Evolutionary conservation across 2,113 vertebrate species (phyloP).

Genomic region (Oriolus oriolus): DNA sequence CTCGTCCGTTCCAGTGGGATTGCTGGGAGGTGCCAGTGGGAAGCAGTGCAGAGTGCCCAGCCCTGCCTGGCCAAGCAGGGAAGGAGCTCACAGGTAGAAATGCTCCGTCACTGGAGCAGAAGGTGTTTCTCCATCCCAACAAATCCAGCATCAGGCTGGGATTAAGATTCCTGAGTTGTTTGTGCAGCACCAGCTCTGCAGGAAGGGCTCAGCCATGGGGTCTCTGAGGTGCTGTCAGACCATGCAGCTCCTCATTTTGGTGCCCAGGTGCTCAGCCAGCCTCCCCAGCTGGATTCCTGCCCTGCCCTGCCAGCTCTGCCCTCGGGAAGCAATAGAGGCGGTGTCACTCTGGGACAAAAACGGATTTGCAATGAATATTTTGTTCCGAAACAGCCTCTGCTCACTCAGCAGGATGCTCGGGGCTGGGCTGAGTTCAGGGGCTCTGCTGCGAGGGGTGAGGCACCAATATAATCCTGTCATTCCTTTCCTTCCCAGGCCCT

Average conservation of each 20-base stretch:
- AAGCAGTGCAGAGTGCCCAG: neutral
- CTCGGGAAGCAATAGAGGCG: fast-evolving
- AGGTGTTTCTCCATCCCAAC: neutral
- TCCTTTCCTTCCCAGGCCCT: slow-evolving; percentile 76
- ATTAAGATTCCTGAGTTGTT: fast-evolving
- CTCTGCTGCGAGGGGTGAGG: neutral
- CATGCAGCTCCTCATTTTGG: neutral
- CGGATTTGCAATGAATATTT: neutral
- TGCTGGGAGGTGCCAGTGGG: neutral
- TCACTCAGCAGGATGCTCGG: neutral
- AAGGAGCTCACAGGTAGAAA: neutral
- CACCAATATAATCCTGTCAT: neutral
- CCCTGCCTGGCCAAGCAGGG: neutral
- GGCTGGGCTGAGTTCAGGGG: neutral
- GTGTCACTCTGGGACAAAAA: neutral
- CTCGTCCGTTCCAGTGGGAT: fast-evolving
- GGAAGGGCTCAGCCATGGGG: fast-evolving
- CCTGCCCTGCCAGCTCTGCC: neutral
- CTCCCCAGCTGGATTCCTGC: neutral
- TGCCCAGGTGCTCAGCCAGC: neutral
- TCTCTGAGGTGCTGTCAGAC: neutral
- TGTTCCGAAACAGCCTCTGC: neutral
- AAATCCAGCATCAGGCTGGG: neutral
- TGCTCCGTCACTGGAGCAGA: neutral
- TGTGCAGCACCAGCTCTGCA: neutral